A percentile compares a stretch with the other conserved stretches of the same genome.
These are phyloP conservation scores for Sorex araneus DNA, from an alignment of 2,113 vertebrate genomes.

Conservation along the genomic window DNA sequence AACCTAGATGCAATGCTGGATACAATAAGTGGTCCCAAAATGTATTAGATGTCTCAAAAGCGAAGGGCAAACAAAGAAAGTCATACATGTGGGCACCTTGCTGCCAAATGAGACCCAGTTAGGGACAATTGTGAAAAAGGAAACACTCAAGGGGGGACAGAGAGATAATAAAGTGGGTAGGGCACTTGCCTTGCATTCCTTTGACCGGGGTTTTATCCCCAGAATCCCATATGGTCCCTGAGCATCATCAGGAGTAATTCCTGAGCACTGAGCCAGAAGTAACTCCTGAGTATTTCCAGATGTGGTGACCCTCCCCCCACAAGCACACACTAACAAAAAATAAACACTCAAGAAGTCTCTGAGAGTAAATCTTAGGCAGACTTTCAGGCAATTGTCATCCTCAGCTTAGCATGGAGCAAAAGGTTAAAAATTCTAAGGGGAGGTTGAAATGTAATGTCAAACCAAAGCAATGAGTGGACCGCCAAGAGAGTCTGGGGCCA, in stretches of 20 bases:
- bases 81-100: not conserved
- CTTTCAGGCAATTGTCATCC: not conserved
- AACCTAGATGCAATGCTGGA: not conserved
- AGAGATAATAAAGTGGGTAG: no score
- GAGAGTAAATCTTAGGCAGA: not conserved
- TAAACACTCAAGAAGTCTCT: not conserved
- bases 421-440: not conserved
- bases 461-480: conserved; percentile 13
- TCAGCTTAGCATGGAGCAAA: conserved; percentile 1
- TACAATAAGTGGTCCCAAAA: not conserved
- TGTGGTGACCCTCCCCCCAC: no score
- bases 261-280: no score
- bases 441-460: conserved; percentile 29
- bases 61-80: not conserved
- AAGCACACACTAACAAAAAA: no score
- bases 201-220: no score
- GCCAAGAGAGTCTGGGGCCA: conserved; percentile 20
- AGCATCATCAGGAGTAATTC: no score
- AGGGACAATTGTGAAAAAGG: no score
- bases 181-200: no score
- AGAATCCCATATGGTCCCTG: no score
- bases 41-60: not conserved
- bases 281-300: no score
- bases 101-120: not conserved
- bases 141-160: no score